These are phyloP conservation scores for Callipepla squamata DNA, from an alignment of 2,113 vertebrate species.

Conservation along the genomic window DNA sequence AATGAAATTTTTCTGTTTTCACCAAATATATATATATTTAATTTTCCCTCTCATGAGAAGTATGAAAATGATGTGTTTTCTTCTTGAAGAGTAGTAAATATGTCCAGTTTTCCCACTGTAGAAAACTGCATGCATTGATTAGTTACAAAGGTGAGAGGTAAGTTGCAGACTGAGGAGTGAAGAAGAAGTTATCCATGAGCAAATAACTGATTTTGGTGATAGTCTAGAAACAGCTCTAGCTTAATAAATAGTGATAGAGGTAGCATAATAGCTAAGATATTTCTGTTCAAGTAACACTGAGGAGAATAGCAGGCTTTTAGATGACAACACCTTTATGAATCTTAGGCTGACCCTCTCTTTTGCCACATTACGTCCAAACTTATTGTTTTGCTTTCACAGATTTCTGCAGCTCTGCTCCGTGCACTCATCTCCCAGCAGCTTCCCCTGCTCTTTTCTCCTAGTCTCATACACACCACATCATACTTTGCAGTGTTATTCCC, in stretches of 20 bases:
- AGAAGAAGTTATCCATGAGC: neutral
- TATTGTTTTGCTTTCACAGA: neutral
- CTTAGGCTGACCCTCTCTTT: neutral
- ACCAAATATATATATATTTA: neutral
- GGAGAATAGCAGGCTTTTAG: neutral
- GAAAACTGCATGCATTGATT: fast-evolving
- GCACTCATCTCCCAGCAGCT: fast-evolving
- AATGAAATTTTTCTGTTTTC: neutral
- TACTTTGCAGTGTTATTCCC: neutral
- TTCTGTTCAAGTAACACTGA: neutral
- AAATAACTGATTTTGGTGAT: neutral
- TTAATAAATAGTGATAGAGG: neutral
- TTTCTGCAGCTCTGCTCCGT: neutral
- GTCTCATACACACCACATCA: neutral
- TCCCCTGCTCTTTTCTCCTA: neutral
- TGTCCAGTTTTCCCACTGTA: neutral
- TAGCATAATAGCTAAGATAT: neutral
- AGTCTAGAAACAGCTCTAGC: neutral
- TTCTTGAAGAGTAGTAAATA: neutral
- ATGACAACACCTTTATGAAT: neutral
- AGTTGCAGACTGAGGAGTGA: neutral
- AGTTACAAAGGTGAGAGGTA: neutral
- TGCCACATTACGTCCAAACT: neutral
- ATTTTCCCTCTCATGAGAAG: neutral
- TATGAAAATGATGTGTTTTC: neutral